Percentiles rank a stretch among this genome's conserved stretches.
Conservation (phyloP, 2,797 vertebrate genomes). For the Eremophila alpestris region DNA sequence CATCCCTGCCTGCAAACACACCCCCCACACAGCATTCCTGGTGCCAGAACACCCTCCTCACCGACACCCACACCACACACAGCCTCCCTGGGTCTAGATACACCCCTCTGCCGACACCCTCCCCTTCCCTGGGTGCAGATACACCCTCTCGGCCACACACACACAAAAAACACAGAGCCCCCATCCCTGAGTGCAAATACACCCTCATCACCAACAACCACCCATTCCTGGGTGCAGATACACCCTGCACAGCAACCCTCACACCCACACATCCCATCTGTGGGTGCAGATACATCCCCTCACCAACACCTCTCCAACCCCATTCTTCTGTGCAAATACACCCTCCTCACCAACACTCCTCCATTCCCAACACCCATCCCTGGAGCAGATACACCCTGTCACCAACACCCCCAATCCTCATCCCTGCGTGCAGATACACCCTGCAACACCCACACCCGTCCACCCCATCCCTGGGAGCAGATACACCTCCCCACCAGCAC, state of each 20-base stretch:
- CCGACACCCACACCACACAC: neutral
- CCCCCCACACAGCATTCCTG: neutral
- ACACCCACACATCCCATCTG: neutral
- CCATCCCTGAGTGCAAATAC: neutral
- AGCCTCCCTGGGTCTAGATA: neutral
- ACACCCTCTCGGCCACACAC: neutral
- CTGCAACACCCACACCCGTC: neutral
- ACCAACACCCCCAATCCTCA: neutral
- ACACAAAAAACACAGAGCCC: neutral
- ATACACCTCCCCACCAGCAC: neutral
- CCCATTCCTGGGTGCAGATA: neutral
- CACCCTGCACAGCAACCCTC: neutral
- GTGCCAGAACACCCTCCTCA: neutral
- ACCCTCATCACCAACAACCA: neutral
- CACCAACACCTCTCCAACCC: neutral
- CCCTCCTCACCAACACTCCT: neutral
- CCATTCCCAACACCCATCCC: neutral
- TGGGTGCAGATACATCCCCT: neutral
- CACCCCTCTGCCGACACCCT: neutral
- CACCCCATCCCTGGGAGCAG: neutral
- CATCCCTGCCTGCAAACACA: neutral
- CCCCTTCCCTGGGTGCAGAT: neutral
- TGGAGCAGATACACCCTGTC: neutral
- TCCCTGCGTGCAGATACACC: neutral
- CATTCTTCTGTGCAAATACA: neutral